Evolutionary conservation across 2,113 vertebrate species (phyloP).

Genomic region (Ranitomeya imitator): DNA sequence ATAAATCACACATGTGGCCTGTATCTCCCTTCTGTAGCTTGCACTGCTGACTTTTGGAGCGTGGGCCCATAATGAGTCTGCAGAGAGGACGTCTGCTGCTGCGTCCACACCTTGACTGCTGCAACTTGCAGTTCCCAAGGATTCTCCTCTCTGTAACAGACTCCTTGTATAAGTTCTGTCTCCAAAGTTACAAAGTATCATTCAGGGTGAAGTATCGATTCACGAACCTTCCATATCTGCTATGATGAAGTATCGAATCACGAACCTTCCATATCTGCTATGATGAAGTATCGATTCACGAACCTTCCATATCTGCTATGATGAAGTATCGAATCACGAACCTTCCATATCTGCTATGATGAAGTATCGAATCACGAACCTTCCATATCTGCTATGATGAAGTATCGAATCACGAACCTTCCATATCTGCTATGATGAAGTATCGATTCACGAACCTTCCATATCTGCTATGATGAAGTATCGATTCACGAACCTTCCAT

Average conservation of each 20-base stretch:
- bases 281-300: not conserved
- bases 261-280: not conserved
- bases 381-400: too few relatives aligned
- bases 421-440: too few relatives aligned
- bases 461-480: too few relatives aligned
- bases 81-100: not conserved
- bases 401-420: not conserved
- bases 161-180: not conserved
- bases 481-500: not conserved
- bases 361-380: not conserved
- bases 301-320: not conserved
- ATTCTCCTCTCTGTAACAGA: not conserved
- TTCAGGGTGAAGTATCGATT: not conserved
- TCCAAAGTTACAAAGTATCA: not conserved
- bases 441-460: not conserved
- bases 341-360: not conserved
- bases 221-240: not conserved
- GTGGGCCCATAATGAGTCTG: not conserved
- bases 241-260: not conserved
- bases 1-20: too few relatives aligned
- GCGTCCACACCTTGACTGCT: not conserved
- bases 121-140: not conserved
- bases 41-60: too few relatives aligned
- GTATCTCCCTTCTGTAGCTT: too few relatives aligned
- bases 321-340: not conserved